These are phyloP conservation scores for Cherax quadricarinatus DNA, from an alignment of 1,140 invertebrate species.

Conservation along the genomic window DNA sequence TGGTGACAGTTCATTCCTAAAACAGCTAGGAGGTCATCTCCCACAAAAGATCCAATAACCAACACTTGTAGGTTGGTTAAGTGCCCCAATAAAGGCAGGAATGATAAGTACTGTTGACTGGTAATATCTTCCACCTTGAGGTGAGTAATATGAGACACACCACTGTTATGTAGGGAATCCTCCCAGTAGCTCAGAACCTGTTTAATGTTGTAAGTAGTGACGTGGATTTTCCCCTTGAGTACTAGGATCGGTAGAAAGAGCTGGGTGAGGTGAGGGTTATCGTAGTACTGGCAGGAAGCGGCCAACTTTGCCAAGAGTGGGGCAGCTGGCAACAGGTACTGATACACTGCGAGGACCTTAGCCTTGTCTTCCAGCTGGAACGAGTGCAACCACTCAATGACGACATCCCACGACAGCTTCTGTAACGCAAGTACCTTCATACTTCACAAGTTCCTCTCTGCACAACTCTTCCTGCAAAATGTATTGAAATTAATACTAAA, in stretches of 20 bases:
- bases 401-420: background rate
- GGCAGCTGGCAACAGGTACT: constrained; percentile 55
- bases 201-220: constrained; percentile 35
- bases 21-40: constrained; percentile 50
- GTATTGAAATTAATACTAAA: background rate
- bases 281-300: constrained; percentile 16
- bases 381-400: background rate
- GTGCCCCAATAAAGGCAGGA: constrained; percentile 39
- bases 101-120: constrained; percentile 23
- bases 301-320: constrained; percentile 37
- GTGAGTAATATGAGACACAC: constrained; percentile 14
- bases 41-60: constrained; percentile 37
- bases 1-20: constrained; percentile 51
- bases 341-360: background rate
- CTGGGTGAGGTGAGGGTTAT: constrained; percentile 13
- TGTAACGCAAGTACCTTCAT: constrained; percentile 34
- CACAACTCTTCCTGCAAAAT: background rate
- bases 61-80: constrained; percentile 34
- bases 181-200: constrained; percentile 32
- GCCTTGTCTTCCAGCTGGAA: background rate
- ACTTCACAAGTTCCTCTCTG: background rate
- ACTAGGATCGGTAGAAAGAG: constrained; percentile 47
- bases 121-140: constrained; percentile 53
- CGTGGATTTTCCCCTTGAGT: constrained; percentile 39
- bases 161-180: background rate